Evolutionary conservation across 2,888 invertebrate species (phyloP), one percentile per base, ranked within the genome.

Genomic region (Melipona beecheii): DNA sequence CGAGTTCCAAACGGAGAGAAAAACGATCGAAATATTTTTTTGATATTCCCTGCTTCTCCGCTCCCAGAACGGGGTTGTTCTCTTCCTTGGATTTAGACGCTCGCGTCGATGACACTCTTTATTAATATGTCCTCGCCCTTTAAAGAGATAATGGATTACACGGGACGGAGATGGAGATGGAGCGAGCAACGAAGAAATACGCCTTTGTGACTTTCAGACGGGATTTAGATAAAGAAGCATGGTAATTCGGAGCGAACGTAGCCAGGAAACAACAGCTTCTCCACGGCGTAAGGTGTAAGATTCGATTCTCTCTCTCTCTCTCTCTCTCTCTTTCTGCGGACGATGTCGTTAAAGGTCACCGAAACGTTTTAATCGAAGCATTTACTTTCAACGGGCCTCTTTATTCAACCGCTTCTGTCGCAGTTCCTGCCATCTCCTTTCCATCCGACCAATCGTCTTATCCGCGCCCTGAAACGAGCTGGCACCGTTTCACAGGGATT

Each of bases 281-380:
- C 24, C 36, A n/a, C 24, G 58, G 24, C 31, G n/a, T 50, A 62
- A 58, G 54, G 36, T 36, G 62, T 54, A 64, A 65, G 71, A 82
- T 81, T 82, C 82, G 70, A 81, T 81, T 81, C 62, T 49, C 60
- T 64, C 64, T 24, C 81, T 54, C 50, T 17, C n/a, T 56, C 60
- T 49, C 24, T 72, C 15, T 36, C 6, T 58, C 6, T 24, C 54
- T 54, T 11, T 43, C 43, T 9, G 21, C 27, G 21, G 21, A 52
- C 56, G 27, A 43, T 27, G 52, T 75, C 69, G 24, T 70, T 81
- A 70, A 66, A 58, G 31, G 21, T n/a, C 70, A 65, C 58, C 54
- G 70, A 60, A 82, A 81, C 74, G 58, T 81, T 81, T 82, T 82
- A 71, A 82, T 75, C 82, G 70, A 75, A 65, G 65, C 70, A 60